Evolutionary conservation across 2,888 invertebrate species (phyloP).

Genomic region (Hofmannophila pseudospretella): DNA sequence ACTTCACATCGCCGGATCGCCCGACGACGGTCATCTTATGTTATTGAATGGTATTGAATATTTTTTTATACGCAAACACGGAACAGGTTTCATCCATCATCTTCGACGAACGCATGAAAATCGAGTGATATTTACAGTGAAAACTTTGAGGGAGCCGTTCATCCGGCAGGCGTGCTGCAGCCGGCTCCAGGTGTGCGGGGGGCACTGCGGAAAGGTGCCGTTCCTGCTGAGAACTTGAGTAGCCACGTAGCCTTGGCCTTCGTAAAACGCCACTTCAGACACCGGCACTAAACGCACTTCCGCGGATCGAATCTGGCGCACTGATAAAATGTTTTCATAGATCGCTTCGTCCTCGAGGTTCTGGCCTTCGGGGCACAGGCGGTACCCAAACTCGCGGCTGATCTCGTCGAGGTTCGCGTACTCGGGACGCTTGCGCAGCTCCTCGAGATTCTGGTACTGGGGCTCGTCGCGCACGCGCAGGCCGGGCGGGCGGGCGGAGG

Average conservation of each 20-base stretch:
- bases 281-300: conserved; percentile 75
- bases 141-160: conserved; percentile 58
- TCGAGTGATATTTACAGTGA: conserved; percentile 54
- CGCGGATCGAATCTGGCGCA: conserved; percentile 70
- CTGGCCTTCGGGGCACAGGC: conserved; percentile 72
- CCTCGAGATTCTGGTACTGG: conserved; percentile 69
- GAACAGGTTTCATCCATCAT: conserved; percentile 5
- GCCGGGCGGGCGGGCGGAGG: conserved; percentile 52
- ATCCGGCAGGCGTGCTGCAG: conserved; percentile 60
- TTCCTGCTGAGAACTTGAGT: conserved; percentile 70
- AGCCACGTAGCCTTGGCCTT: conserved; percentile 70
- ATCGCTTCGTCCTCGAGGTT: conserved; percentile 73
- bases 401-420: conserved; percentile 73
- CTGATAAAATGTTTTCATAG: conserved; percentile 71
- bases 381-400: conserved; percentile 72
- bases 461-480: conserved; percentile 65
- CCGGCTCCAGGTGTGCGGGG: conserved; percentile 71
- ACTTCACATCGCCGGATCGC: conserved; percentile 24
- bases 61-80: not conserved
- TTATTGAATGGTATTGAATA: conserved; percentile 2
- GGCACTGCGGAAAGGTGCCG: conserved; percentile 72
- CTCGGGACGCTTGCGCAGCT: conserved; percentile 68
- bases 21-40: not conserved
- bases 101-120: not conserved
- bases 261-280: conserved; percentile 71